phyloP scores from a whole-genome alignment of 2,113 vertebrate genomes.

The Empidonax traillii region DNA sequence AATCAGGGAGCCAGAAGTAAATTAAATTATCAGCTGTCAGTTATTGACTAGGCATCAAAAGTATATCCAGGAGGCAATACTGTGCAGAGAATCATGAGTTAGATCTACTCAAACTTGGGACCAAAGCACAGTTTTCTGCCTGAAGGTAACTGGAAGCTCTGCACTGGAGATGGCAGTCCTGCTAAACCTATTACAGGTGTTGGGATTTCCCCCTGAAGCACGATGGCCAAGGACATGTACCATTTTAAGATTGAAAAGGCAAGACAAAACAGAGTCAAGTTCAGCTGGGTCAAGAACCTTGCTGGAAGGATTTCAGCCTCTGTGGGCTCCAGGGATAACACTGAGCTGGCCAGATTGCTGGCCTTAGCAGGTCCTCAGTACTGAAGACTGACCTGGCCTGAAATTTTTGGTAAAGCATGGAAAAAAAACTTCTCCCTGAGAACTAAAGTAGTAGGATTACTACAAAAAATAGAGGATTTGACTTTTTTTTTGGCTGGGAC shows the following conservation, averaged over 20 bases:
- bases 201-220: neutral
- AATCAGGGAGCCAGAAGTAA: neutral
- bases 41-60: neutral
- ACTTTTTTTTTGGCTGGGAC: neutral
- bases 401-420: neutral
- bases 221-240: neutral
- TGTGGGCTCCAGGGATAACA: neutral
- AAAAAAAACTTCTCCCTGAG: neutral
- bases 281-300: neutral
- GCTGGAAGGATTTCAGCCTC: neutral
- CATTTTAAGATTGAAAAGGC: neutral
- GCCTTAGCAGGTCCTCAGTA: neutral
- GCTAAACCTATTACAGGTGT: neutral
- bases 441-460: neutral
- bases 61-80: neutral
- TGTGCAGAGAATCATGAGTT: neutral
- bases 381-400: neutral
- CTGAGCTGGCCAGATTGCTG: neutral
- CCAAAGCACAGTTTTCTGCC: neutral
- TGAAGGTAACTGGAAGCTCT: neutral
- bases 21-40: neutral
- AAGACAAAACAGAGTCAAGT: neutral
- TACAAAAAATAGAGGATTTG: neutral
- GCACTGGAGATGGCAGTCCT: neutral
- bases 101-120: neutral